Evolutionary conservation across 2,797 vertebrate species (phyloP).

Genomic region (Sarcophilus harrisii): DNA sequence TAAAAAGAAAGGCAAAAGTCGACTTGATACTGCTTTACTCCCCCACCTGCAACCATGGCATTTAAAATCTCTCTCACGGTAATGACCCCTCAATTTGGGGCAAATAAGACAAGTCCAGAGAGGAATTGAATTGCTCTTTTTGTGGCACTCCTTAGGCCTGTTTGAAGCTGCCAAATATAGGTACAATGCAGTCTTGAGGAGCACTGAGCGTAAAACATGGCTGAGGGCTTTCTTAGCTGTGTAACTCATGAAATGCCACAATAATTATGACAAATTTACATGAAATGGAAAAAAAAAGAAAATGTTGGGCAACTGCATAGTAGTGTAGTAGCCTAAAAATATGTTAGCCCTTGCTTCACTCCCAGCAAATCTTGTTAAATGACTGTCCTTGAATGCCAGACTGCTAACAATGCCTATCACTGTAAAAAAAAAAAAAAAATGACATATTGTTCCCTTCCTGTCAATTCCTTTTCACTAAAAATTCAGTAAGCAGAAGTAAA

Average conservation of each 20-base stretch:
- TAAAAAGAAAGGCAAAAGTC: neutral
- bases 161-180: neutral
- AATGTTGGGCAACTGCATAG: neutral
- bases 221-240: neutral
- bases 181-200: neutral
- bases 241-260: neutral
- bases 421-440: neutral
- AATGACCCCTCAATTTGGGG: neutral
- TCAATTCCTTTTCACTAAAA: neutral
- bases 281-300: neutral
- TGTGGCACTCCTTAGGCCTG: neutral
- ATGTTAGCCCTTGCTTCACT: neutral
- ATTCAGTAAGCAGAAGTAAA: neutral
- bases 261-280: neutral
- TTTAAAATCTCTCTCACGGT: conserved; percentile 9
- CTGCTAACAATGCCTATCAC: neutral
- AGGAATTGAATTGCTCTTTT: conserved; percentile 9
- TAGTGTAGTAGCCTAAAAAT: neutral
- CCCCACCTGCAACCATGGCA: neutral
- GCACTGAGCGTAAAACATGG: conserved; percentile 14
- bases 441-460: neutral
- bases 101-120: neutral
- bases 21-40: too few species aligned
- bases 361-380: neutral
- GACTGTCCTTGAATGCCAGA: neutral